Conservation (phyloP, 2,797 vertebrate species). For the Tarsius wallacei region DNA sequence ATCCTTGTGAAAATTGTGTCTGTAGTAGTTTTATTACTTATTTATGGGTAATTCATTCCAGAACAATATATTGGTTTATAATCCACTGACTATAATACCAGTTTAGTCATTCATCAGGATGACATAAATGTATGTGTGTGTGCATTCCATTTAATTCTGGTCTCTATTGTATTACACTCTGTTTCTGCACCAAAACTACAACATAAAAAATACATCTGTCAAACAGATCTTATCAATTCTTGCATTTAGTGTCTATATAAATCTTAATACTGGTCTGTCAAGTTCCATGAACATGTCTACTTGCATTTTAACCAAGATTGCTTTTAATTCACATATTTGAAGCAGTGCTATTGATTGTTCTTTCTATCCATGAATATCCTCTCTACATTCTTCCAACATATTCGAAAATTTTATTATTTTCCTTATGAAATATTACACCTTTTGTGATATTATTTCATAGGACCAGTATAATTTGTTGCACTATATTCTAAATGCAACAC, state of each 20-base stretch:
- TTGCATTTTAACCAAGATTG: constrained; percentile 11
- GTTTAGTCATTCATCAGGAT: background rate
- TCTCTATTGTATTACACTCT: background rate
- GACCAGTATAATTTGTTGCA: background rate
- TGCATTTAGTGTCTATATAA: background rate
- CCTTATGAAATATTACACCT: background rate
- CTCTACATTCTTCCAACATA: background rate
- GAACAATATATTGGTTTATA: background rate
- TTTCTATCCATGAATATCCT: background rate
- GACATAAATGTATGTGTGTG: background rate
- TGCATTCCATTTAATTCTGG: background rate
- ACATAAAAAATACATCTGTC: background rate
- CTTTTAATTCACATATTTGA: constrained; percentile 30
- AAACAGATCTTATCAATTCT: background rate
- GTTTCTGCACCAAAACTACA: constrained; percentile 10
- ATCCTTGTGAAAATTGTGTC: background rate
- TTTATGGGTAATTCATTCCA: constrained; percentile 19
- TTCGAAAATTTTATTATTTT: background rate
- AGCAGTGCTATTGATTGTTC: background rate
- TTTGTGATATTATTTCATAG: background rate
- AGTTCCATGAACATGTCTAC: background rate
- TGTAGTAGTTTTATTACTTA: background rate
- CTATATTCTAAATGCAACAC: background rate
- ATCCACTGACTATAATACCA: background rate
- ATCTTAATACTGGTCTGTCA: constrained; percentile 61